Base-by-base conservation (phyloP, 2,888 invertebrate species). In the Belgica antarctica region DNA sequence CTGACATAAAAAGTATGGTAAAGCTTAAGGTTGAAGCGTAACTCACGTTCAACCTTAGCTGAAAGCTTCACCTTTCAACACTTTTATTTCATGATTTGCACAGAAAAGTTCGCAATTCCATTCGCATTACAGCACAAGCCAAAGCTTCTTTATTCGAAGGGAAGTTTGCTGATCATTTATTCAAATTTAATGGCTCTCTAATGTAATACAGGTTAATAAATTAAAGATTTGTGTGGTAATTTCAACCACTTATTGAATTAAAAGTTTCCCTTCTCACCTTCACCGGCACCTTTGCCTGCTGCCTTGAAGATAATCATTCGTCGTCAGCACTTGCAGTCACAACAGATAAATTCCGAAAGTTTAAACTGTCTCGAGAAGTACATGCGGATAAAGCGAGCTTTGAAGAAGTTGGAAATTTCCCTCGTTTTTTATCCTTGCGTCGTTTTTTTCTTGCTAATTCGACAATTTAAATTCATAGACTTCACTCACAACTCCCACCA, bases 151-250 rank as follows among this genome's bases (percentile, higher is more conserved):
- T n/a, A n/a, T n/a, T n/a, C n/a, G n/a, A n/a, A n/a, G 12, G 17
- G 7, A 46, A 4, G 8, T 3, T 12, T 15, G 7, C 63, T 62
- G 28, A 63, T 63, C 63, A 63, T 41, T 63, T 63, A 63, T 63
- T 63, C 15, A 63, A 57, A 36, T 31, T 12, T 41, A 63, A 63
- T 63, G 41, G 63, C 41, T 24, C 63, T 24, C 36, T 36, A 63
- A 63, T 63, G 63, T 36, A 41, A 41, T 46, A 15, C 46, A 46
- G 46, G 62, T 28, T 34, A 62, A 62, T 62, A 62, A 62, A 62
- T 62, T 62, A 19, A 62, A 62, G 62, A 62, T 62, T 62, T 61
- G 61, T 61, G 61, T 17, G n/a, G 25, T 25, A 61, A 31, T 31
- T 31, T 31, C 12, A 5, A 31, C 34, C 34, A 10, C 27, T 61